Evolutionary conservation across 2,888 invertebrate genomes (phyloP).

Genomic region (Stenchaetothrips biformis): DNA sequence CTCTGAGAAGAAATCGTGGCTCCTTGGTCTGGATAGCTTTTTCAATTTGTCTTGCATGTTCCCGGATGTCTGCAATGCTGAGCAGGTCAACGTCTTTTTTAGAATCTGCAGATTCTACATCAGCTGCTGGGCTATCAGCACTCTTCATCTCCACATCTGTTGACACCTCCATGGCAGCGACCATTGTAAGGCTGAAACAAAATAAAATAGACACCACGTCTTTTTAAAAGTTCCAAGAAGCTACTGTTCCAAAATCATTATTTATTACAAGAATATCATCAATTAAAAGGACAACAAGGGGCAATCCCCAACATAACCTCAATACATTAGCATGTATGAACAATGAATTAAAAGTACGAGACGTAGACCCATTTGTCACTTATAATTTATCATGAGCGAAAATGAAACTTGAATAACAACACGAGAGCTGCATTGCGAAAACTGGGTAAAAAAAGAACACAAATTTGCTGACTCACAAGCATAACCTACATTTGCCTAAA

Average conservation of each 20-base stretch:
- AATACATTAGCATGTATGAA: not conserved
- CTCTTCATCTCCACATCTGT: slow-evolving; percentile 83
- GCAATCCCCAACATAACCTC: no score
- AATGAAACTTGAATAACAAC: not conserved
- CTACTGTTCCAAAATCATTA: no score
- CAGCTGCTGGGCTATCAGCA: slow-evolving; percentile 55
- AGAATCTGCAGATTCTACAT: slow-evolving; percentile 60
- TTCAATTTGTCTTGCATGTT: slow-evolving; percentile 91
- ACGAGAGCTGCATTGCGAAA: not conserved
- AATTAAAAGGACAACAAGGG: not conserved
- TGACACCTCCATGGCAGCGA: slow-evolving; percentile 16
- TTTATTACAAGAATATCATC: not conserved
- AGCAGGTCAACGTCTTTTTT: slow-evolving; percentile 76
- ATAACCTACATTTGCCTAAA: not conserved
- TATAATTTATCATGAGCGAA: not conserved
- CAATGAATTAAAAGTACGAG: not conserved
- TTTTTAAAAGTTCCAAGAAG: slow-evolving; percentile 6
- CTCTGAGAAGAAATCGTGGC: slow-evolving; percentile 85
- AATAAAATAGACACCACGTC: slow-evolving; percentile 27
- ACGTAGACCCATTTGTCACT: no score
- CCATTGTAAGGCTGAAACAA: slow-evolving; percentile 20
- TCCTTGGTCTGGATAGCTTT: slow-evolving; percentile 93
- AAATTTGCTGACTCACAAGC: slow-evolving; percentile 4
- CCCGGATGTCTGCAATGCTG: slow-evolving; percentile 81
- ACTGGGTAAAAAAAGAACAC: not conserved